These are phyloP conservation scores for Oriolus oriolus DNA, from an alignment of 2,113 vertebrate species.

Conservation along the genomic window DNA sequence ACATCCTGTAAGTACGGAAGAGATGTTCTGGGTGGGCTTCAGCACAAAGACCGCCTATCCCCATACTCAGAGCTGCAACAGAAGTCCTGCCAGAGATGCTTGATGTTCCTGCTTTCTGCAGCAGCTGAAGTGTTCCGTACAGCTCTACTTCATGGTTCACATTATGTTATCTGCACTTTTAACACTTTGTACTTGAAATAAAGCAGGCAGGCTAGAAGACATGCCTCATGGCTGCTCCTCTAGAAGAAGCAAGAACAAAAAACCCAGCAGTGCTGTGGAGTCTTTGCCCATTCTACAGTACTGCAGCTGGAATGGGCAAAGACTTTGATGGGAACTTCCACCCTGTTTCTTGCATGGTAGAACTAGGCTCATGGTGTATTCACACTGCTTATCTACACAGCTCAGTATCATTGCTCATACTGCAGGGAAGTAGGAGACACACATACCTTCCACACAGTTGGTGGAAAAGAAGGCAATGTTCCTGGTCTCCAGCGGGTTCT, in stretches of 20 bases:
- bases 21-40: neutral
- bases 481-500: constrained; percentile 79
- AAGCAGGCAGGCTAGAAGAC: neutral
- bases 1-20: neutral
- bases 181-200: neutral
- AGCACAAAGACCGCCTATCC: neutral
- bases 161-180: neutral
- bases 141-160: neutral
- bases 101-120: neutral
- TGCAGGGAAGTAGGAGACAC: neutral
- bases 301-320: neutral
- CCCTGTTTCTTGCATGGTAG: neutral
- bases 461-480: constrained; percentile 86
- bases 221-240: neutral
- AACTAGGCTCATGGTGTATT: neutral
- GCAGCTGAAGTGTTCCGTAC: neutral
- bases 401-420: neutral
- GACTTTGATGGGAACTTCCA: neutral
- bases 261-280: neutral
- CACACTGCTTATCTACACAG: neutral
- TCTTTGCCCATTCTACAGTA: neutral
- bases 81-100: neutral
- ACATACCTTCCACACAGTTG: constrained; percentile 82
- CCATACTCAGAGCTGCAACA: neutral
- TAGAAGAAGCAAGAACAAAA: neutral